phyloP scores from a whole-genome alignment of 1,140 invertebrate genomes.

The Ditylenchus dipsaci region DNA sequence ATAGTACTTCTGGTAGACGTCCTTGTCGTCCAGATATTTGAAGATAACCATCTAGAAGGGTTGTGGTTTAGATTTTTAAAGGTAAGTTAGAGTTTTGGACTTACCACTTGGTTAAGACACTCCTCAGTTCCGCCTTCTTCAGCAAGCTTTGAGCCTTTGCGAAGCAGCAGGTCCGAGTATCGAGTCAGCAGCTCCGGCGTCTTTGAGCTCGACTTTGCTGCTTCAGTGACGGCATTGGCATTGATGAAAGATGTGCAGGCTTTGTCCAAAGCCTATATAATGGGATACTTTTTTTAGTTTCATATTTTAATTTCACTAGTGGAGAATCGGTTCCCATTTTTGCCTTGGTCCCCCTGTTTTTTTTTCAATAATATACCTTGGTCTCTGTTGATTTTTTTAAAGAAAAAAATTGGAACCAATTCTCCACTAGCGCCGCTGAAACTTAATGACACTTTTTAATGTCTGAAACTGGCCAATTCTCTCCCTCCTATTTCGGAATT shows the following conservation, averaged over 20 bases:
- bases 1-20: constrained; percentile 99
- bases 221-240: constrained; percentile 84
- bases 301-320: too few relatives aligned
- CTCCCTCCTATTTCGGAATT: too few relatives aligned
- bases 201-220: constrained; percentile 73
- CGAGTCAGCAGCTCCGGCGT: constrained; percentile 91
- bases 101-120: constrained; percentile 88
- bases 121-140: constrained; percentile 97
- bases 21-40: constrained; percentile 99
- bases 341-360: too few relatives aligned
- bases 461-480: too few relatives aligned
- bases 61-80: background rate
- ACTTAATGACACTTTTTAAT: too few relatives aligned
- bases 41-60: constrained; percentile 88
- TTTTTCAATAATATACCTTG: too few relatives aligned
- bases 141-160: constrained; percentile 89
- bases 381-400: too few relatives aligned
- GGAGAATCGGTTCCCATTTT: too few relatives aligned
- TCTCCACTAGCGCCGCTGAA: too few relatives aligned
- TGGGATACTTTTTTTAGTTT: too few relatives aligned
- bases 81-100: background rate
- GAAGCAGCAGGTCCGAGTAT: constrained; percentile 92
- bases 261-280: constrained; percentile 87
- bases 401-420: too few relatives aligned
- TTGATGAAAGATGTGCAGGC: constrained; percentile 96